Conservation (phyloP, 2,113 vertebrate genomes). For the Brachypodius melanocephalos region DNA sequence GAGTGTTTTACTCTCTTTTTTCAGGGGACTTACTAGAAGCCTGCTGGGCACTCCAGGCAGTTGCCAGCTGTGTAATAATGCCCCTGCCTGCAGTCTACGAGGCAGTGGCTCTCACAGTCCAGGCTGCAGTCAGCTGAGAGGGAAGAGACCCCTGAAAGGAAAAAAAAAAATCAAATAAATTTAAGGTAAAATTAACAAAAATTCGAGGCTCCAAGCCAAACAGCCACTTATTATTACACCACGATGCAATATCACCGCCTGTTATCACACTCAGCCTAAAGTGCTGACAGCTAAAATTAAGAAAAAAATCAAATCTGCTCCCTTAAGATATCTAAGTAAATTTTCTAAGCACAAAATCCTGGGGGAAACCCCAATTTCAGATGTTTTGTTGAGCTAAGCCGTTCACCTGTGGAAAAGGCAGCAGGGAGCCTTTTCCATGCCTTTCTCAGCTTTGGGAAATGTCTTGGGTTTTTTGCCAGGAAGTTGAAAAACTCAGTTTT, state of each 20-base stretch:
- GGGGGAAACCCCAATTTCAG: not conserved
- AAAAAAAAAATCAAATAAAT: not conserved
- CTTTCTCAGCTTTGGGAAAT: not conserved
- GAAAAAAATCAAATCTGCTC: not conserved
- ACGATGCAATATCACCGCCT: not conserved
- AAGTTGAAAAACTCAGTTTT: not conserved
- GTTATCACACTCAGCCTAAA: not conserved
- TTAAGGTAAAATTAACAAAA: not conserved
- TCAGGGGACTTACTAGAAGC: constrained; percentile 80
- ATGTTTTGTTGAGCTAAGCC: not conserved
- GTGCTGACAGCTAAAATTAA: not conserved
- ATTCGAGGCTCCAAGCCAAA: not conserved
- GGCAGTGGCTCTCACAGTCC: constrained; percentile 36
- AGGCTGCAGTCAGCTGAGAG: not conserved
- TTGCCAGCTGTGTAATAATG: constrained; percentile 70
- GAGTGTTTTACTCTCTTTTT: not conserved
- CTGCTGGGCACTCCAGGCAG: constrained; percentile 79
- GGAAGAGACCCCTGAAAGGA: not conserved
- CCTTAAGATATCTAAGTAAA: not conserved
- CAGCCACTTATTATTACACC: not conserved
- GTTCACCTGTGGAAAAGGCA: not conserved
- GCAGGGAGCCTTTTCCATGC: not conserved
- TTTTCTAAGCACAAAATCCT: not conserved
- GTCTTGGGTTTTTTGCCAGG: not conserved
- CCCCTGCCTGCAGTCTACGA: constrained; percentile 71